phyloP scores from a whole-genome alignment of 1,140 invertebrate genomes.

The Drosophila miranda region DNA sequence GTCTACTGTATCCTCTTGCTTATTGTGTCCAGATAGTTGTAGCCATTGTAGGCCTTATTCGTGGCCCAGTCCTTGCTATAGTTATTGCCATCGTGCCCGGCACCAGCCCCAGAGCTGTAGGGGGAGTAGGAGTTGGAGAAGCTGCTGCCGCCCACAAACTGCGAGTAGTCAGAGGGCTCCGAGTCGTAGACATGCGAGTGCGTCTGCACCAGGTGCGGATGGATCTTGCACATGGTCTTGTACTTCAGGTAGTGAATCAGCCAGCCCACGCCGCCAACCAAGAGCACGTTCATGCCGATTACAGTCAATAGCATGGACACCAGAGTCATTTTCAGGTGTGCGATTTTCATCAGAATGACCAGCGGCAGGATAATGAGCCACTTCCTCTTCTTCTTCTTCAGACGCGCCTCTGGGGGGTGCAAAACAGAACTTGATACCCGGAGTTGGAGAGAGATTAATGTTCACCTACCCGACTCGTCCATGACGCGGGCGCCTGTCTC shows the following conservation, averaged over 20 bases:
- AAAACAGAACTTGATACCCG: neutral
- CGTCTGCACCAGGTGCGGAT: conserved; percentile 75
- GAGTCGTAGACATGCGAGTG: conserved; percentile 80
- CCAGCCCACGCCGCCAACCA: conserved; percentile 73
- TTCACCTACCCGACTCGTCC: conserved; percentile 61
- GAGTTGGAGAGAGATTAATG: no score
- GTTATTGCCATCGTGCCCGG: conserved; percentile 57
- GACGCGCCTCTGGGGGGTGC: conserved; percentile 37
- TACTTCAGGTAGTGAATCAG: conserved; percentile 78
- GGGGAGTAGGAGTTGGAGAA: conserved; percentile 64
- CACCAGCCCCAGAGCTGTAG: conserved; percentile 41
- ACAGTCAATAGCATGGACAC: conserved; percentile 64
- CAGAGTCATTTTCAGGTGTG: conserved; percentile 78
- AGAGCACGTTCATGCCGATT: conserved; percentile 70
- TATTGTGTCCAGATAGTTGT: conserved; percentile 77
- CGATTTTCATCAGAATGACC: conserved; percentile 76
- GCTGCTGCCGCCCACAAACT: conserved; percentile 74
- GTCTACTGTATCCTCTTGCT: conserved; percentile 69
- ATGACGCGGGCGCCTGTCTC: conserved; percentile 63
- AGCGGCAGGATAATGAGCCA: conserved; percentile 75
- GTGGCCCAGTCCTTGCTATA: conserved; percentile 76
- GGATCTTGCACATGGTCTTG: conserved; percentile 79
- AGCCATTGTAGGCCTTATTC: conserved; percentile 73
- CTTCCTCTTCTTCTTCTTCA: conserved; percentile 63
- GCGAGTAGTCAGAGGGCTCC: conserved; percentile 75